Conservation (phyloP, 2,888 invertebrate genomes). For the Plusia festucae region DNA sequence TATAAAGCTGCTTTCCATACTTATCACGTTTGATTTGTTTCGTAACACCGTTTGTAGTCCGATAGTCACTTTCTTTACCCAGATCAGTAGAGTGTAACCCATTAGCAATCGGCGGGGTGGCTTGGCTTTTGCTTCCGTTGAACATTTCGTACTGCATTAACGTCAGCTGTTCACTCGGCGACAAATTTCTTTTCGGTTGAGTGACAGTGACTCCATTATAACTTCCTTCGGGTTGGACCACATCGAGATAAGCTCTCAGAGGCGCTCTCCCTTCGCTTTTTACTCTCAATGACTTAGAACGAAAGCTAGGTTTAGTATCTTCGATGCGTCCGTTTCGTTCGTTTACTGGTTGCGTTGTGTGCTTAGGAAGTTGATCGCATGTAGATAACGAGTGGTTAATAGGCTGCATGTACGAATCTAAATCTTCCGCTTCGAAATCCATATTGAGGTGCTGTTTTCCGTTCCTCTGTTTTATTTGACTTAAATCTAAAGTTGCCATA, state of each 20-base stretch:
- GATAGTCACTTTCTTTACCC: constrained; percentile 85
- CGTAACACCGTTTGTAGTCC: constrained; percentile 82
- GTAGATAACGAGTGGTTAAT: constrained; percentile 83
- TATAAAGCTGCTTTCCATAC: constrained; percentile 84
- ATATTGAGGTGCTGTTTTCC: constrained; percentile 76
- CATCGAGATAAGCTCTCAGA: constrained; percentile 81
- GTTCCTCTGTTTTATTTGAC: constrained; percentile 78
- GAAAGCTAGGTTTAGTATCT: constrained; percentile 84
- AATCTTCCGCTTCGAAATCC: constrained; percentile 84
- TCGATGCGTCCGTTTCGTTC: constrained; percentile 82
- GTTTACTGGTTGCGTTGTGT: constrained; percentile 78
- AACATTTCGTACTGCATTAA: constrained; percentile 86
- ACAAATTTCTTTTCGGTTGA: constrained; percentile 87
- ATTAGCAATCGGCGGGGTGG: constrained; percentile 70
- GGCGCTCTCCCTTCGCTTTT: constrained; percentile 87
- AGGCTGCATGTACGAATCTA: constrained; percentile 84
- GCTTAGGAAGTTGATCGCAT: constrained; percentile 84
- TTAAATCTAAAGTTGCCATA: constrained; percentile 85
- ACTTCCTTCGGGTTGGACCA: constrained; percentile 70
- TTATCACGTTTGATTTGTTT: constrained; percentile 86
- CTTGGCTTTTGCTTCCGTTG: constrained; percentile 76
- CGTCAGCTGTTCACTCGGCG: constrained; percentile 86
- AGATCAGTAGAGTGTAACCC: constrained; percentile 77
- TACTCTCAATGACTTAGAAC: constrained; percentile 87
- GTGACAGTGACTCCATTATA: constrained; percentile 86